Evolutionary conservation across 2,888 invertebrate genomes (phyloP), one percentile per base, ranked within the genome.

Genomic region (Brenthis daphne): DNA sequence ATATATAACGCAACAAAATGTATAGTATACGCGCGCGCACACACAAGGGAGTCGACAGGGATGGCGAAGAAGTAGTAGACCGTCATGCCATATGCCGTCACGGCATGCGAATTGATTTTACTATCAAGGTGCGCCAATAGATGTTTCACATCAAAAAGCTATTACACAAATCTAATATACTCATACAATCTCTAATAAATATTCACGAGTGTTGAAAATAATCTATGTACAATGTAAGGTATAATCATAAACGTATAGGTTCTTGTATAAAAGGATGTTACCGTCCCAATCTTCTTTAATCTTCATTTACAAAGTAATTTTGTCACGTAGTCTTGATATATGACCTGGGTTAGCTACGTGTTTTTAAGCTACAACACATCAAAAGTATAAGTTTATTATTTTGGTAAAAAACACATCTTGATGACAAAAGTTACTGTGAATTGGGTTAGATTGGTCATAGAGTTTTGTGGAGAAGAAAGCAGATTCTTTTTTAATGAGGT

Each of bases 241-340:
- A 58, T 14, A 48, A 58, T 14, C 43, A 24, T 58, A 24, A 24
- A 58, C 47, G 47, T 5, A 47, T 13, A 29, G 5, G 5, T 29
- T 51, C 51, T 29, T 51, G 50, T 43, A 24, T 58, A 47, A 51
- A 61, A 29, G 37, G 51, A 61, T 51, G 33, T 51, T 29, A 29
- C 13, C 65, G 43, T 47, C 58, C 24, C 54, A 57, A 50, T 51
- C 50, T 51, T n/a, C 51, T 58, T 58, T 58, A 48, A 58, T 58
- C 61, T 61, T 51, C 20, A 58, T 66, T 13, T 47, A 16, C 43
- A 29, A 47, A 57, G 53, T 54, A 66, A 66, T 66, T 54, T 66
- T 29, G 47, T 66, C 66, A 66, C 58, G 66, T 65, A 51, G 11
- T 53, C 65, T 58, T 66, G 58, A 66, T 58, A 58, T 66, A 66